A percentile compares a stretch with the other conserved stretches of the same genome.
These are phyloP conservation scores for Leucopsar rothschildi DNA, from an alignment of 2,113 vertebrate genomes.

Conservation along the genomic window DNA sequence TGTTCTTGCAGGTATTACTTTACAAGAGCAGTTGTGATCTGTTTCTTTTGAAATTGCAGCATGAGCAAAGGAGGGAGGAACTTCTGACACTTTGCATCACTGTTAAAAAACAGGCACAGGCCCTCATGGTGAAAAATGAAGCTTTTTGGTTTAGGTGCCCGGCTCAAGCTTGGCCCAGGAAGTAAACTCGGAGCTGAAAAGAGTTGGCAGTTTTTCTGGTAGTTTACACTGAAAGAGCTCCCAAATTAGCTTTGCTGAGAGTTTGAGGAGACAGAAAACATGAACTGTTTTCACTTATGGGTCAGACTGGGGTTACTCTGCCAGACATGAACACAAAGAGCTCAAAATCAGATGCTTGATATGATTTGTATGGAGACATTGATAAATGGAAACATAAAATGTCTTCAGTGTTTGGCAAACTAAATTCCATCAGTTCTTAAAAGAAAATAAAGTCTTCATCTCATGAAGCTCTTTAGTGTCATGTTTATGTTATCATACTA, in stretches of 20 bases:
- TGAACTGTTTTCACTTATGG: not conserved
- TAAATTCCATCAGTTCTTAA: not conserved
- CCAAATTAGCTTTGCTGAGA: not conserved
- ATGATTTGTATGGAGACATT: not conserved
- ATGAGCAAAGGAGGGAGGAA: not conserved
- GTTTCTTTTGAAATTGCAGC: not conserved
- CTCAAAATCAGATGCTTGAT: not conserved
- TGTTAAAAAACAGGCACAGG: not conserved
- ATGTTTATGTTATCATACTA: not conserved
- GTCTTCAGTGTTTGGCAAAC: not conserved
- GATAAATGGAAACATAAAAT: not conserved
- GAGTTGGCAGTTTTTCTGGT: not conserved
- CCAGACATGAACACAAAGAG: not conserved
- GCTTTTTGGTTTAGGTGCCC: conserved; percentile 25
- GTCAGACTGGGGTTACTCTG: not conserved
- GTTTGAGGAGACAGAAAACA: not conserved
- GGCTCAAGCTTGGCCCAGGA: not conserved
- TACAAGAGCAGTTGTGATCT: not conserved
- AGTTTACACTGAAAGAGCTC: not conserved
- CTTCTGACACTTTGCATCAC: not conserved
- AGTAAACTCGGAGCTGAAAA: not conserved
- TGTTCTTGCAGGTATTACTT: not conserved
- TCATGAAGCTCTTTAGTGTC: not conserved
- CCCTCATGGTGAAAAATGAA: not conserved
- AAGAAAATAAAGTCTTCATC: not conserved